phyloP scores from a whole-genome alignment of 2,888 invertebrate species.

The Aquatica leii region DNA sequence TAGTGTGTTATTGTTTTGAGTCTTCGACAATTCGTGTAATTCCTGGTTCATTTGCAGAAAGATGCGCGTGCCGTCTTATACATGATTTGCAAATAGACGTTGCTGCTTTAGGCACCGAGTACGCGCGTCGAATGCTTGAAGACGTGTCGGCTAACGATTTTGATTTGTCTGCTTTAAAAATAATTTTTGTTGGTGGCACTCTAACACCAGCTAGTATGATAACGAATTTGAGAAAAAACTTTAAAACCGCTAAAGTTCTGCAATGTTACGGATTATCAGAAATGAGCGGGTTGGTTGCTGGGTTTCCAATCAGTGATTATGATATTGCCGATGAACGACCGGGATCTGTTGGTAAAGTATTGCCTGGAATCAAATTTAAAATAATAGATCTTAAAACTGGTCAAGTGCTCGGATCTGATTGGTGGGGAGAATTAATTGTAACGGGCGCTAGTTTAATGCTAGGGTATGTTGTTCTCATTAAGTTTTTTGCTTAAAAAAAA shows the following conservation, averaged over 20 bases:
- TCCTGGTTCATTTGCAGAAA: too few relatives aligned
- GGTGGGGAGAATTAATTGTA: conserved; percentile 51
- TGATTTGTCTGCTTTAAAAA: conserved; percentile 50
- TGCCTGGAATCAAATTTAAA: conserved; percentile 47
- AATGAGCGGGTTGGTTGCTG: conserved; percentile 48
- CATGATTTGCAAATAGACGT: too few relatives aligned
- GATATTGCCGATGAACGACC: conserved; percentile 39
- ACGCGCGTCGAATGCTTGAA: too few relatives aligned
- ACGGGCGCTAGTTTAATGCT: conserved; percentile 51
- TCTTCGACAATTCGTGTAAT: too few relatives aligned
- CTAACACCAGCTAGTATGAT: conserved; percentile 47
- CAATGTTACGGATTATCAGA: conserved; percentile 51
- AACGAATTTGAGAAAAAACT: conserved; percentile 38
- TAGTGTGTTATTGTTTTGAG: too few relatives aligned
- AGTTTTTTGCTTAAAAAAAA: background rate
- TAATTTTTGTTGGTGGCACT: conserved; percentile 47
- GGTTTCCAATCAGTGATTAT: conserved; percentile 41
- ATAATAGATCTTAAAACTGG: conserved; percentile 48
- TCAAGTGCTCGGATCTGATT: conserved; percentile 41
- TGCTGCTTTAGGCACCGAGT: too few relatives aligned
- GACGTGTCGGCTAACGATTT: too few relatives aligned
- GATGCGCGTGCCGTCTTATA: too few relatives aligned
- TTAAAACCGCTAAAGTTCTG: conserved; percentile 47
- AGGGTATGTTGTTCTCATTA: conserved; percentile 43
- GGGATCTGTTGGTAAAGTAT: conserved; percentile 47